Base-by-base conservation (phyloP, 2,888 invertebrate species). In the Lasioglossum leucozonium region DNA sequence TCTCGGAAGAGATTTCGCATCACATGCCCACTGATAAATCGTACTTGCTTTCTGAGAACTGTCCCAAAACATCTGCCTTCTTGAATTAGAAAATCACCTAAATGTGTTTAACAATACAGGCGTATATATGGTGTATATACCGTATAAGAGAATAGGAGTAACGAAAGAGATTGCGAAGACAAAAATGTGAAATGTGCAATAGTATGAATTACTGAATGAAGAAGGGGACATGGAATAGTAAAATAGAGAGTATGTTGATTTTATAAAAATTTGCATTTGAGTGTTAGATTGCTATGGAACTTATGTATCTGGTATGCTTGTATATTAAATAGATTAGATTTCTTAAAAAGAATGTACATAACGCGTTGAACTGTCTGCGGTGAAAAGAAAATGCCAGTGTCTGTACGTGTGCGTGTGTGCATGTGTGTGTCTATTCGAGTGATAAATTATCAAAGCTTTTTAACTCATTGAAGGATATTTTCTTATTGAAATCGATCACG, bases 391-490 rank as follows among this genome's bases (percentile, higher is more conserved):
- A 87, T 88, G 73, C 85, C 87, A 86, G 82, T 84, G 88, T 86
- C 91, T 58, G 26, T 30, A 6, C 30, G 81, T 84, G 88, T 83
- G 91, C 84, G 89, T 0, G 1, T 62, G 10, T 26, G n/a, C 16
- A 30, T 6, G 76, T 85, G 88, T 84, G 91, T 84, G 89, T 85
- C 89, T 90, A 85, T 90, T 89, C 88, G 85, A 77, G 82, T 84
- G 85, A 81, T 79, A 69, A 80, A 67, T 88, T 69, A 30, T 84
- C 79, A 76, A 87, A 90, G 84, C 80, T 85, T 87, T 87, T 74
- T 44, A 86, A 81, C 74, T 75, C 62, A 30, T 77, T 78, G 42
- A 84, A 81, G 78, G 71, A 55, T 89, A 89, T 90, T 90, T 90
- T 89, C 82, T 77, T 89, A 89, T 79, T 44, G 37, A 67, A 67